These are phyloP conservation scores for Bombus turneri DNA, from an alignment of 1,140 invertebrate species.

Conservation along the genomic window DNA sequence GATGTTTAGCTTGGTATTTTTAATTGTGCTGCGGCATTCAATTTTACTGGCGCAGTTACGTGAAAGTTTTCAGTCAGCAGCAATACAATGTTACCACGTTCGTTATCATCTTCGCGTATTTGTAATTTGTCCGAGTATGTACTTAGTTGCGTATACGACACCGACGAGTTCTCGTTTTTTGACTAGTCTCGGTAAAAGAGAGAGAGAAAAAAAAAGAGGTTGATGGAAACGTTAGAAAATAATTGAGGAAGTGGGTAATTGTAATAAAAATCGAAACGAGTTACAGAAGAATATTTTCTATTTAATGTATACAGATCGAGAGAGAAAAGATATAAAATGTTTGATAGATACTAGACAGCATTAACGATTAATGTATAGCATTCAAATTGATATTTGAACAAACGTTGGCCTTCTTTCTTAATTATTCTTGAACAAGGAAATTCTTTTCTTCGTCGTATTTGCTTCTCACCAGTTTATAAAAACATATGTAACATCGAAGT, in stretches of 20 bases:
- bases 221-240: too few species aligned
- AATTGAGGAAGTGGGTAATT: not conserved
- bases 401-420: slow-evolving; percentile 52
- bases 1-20: not conserved
- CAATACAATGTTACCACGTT: not conserved
- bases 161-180: too few species aligned
- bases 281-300: slow-evolving; percentile 78
- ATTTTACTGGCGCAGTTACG: not conserved
- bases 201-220: too few species aligned
- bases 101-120: not conserved
- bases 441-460: slow-evolving; percentile 46
- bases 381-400: slow-evolving; percentile 53
- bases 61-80: not conserved
- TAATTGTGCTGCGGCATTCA: not conserved
- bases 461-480: slow-evolving; percentile 45
- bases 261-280: slow-evolving; percentile 13
- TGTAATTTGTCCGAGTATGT: too few species aligned
- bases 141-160: too few species aligned
- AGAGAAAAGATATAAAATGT: slow-evolving; percentile 74
- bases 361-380: slow-evolving; percentile 71
- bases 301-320: slow-evolving; percentile 74
- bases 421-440: slow-evolving; percentile 51
- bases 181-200: too few species aligned
- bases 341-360: slow-evolving; percentile 72
- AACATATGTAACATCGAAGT: slow-evolving; percentile 18